A percentile compares a stretch with the other conserved stretches of the same genome.
Conservation (phyloP, 2,888 invertebrate genomes). For the Lingula anatina region DNA sequence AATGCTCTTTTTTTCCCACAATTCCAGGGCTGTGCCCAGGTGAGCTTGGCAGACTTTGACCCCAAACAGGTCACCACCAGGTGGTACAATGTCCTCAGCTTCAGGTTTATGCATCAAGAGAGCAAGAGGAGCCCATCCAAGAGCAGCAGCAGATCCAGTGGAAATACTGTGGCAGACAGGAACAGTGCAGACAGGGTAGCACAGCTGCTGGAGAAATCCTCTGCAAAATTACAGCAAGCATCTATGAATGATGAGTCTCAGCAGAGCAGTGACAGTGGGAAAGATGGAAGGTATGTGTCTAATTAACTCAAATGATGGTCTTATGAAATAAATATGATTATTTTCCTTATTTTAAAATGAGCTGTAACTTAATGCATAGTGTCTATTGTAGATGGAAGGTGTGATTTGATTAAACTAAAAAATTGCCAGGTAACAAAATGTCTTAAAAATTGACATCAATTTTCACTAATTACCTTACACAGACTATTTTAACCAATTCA, state of each 20-base stretch:
- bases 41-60: slow-evolving; percentile 90
- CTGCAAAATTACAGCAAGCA: slow-evolving; percentile 33
- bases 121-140: slow-evolving; percentile 1
- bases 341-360: too few species aligned
- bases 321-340: too few species aligned
- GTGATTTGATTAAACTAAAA: too few species aligned
- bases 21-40: slow-evolving; percentile 85
- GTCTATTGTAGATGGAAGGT: too few species aligned
- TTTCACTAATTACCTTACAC: too few species aligned
- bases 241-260: background rate
- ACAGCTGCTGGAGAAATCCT: slow-evolving; percentile 36
- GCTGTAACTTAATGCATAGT: too few species aligned
- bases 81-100: slow-evolving; percentile 93
- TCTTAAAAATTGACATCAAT: too few species aligned
- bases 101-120: slow-evolving; percentile 67
- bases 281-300: too few species aligned
- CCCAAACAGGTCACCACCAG: slow-evolving; percentile 74
- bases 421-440: too few species aligned
- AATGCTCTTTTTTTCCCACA: background rate
- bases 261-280: background rate
- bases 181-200: slow-evolving; percentile 29
- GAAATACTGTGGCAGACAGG: too few species aligned
- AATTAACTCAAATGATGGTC: too few species aligned
- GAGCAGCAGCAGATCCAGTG: background rate
- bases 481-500: too few species aligned